phyloP scores from a whole-genome alignment of 2,797 vertebrate genomes.

The Cottoperca gobio region DNA sequence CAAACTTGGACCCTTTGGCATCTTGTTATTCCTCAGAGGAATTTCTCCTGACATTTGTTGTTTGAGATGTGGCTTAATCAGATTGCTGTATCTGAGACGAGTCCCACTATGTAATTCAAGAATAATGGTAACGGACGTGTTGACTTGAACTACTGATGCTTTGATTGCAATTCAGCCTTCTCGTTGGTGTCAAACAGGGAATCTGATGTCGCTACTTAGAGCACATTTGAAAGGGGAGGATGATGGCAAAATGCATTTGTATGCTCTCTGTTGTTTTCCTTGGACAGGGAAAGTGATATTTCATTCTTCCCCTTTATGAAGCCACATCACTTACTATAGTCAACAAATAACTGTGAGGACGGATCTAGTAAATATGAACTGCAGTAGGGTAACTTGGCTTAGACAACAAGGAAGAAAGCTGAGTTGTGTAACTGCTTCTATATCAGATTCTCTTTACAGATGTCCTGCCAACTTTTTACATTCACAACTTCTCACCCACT shows the following conservation, averaged over 20 bases:
- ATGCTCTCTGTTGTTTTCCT: slow-evolving; percentile 46
- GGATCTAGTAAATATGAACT: slow-evolving; percentile 33
- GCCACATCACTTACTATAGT: slow-evolving; percentile 32
- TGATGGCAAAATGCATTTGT: slow-evolving; percentile 36
- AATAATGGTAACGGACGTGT: background rate
- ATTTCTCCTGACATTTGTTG: slow-evolving; percentile 1
- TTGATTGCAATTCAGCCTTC: background rate
- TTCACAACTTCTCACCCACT: slow-evolving; percentile 18
- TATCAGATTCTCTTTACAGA: slow-evolving; percentile 7
- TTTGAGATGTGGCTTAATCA: slow-evolving; percentile 11
- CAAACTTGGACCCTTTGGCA: background rate
- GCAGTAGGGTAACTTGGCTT: slow-evolving; percentile 32
- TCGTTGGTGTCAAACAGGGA: slow-evolving; percentile 25
- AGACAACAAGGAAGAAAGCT: slow-evolving; percentile 31
- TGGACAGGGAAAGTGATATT: slow-evolving; percentile 40
- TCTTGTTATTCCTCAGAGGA: background rate
- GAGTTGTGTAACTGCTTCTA: slow-evolving; percentile 42
- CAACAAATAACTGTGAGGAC: slow-evolving; percentile 40
- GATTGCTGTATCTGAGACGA: slow-evolving; percentile 1
- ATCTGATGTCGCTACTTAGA: slow-evolving; percentile 49
- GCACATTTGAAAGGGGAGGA: slow-evolving; percentile 12
- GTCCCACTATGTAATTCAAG: background rate
- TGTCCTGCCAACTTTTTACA: slow-evolving; percentile 13
- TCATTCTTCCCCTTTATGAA: slow-evolving; percentile 38
- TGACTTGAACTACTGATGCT: no score